Percentiles rank a stretch among this genome's conserved stretches.
phyloP scores from a whole-genome alignment of 37 sponge, comb jelly and placozoan genomes.

The Halisarca cf. caerulea region DNA sequence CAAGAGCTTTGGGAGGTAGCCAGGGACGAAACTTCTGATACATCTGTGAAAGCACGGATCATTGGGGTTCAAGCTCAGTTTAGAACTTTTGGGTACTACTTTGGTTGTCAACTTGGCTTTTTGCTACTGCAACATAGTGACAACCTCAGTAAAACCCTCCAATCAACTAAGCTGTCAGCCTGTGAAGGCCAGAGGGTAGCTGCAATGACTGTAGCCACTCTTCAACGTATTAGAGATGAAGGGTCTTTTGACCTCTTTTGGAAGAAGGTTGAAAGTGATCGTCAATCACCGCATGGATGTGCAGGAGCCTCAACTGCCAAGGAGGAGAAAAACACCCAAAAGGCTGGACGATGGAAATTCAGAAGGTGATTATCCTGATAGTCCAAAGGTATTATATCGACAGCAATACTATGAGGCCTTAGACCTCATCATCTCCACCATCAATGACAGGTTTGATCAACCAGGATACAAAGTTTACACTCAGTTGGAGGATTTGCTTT shows the following conservation, averaged over 20 bases:
- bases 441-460: conserved; percentile 16
- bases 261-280: conserved; percentile 19
- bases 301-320: conserved; percentile 6
- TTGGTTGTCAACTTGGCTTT: conserved; percentile 5
- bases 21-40: background rate
- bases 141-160: conserved; percentile 34
- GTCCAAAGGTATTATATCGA: background rate
- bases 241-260: conserved; percentile 4
- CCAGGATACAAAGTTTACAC: conserved; percentile 7
- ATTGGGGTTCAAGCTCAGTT: conserved; percentile 34
- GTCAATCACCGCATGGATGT: conserved; percentile 16
- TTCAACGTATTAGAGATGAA: conserved; percentile 24
- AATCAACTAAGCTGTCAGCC: background rate
- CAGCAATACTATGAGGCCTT: conserved; percentile 19
- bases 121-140: conserved; percentile 11
- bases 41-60: conserved; percentile 9
- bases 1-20: conserved; percentile 25
- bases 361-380: background rate
- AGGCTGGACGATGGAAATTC: background rate
- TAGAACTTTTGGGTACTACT: background rate
- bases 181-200: conserved; percentile 25
- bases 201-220: conserved; percentile 31
- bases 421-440: background rate
- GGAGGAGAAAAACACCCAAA: conserved; percentile 5
- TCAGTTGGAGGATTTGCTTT: conserved; percentile 14